These are phyloP conservation scores for Drosophila sucinea DNA, from an alignment of 1,140 invertebrate species.

Conservation along the genomic window DNA sequence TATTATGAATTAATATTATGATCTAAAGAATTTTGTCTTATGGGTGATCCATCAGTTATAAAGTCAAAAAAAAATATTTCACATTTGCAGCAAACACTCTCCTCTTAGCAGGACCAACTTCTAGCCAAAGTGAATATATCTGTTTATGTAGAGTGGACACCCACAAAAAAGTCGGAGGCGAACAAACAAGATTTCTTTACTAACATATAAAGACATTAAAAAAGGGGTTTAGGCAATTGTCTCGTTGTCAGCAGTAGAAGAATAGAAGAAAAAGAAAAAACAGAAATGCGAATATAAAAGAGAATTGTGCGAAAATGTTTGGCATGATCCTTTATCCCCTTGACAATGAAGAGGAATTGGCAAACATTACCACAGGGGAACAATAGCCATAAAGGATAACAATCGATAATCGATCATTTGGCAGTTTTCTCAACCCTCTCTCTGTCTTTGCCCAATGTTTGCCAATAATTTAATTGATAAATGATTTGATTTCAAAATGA, in stretches of 20 bases:
- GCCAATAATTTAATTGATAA: conserved; percentile 83
- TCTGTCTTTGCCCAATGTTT: conserved; percentile 67
- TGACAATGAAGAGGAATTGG: conserved; percentile 64
- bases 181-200: conserved; percentile 12
- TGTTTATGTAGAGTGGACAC: conserved; percentile 24
- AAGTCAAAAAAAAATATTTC: too few relatives aligned
- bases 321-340: conserved; percentile 60
- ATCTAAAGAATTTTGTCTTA: too few relatives aligned
- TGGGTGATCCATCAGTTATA: too few relatives aligned
- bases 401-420: conserved; percentile 79
- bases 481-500: conserved; percentile 73
- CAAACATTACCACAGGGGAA: conserved; percentile 68
- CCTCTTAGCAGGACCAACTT: background rate
- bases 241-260: conserved; percentile 54
- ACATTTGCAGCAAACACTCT: too few relatives aligned
- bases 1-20: too few relatives aligned
- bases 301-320: conserved; percentile 56
- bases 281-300: conserved; percentile 32
- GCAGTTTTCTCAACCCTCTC: conserved; percentile 46
- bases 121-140: background rate
- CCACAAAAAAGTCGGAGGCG: conserved; percentile 52
- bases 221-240: conserved; percentile 53
- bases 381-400: conserved; percentile 24
- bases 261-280: background rate
- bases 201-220: conserved; percentile 49